phyloP scores from a whole-genome alignment of 1,140 invertebrate species.

The Leptinotarsa lineolata region DNA sequence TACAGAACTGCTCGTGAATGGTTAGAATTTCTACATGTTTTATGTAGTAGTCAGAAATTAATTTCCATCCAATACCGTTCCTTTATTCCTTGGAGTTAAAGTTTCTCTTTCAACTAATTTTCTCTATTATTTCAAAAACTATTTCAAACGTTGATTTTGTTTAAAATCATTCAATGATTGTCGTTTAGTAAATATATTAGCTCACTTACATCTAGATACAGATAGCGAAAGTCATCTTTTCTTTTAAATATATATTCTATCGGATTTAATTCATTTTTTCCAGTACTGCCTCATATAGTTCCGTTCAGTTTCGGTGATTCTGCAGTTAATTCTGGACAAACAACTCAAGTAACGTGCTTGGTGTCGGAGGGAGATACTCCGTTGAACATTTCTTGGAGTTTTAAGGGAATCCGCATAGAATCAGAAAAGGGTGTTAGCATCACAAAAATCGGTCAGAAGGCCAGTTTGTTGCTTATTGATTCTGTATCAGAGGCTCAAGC shows the following conservation, averaged over 20 bases:
- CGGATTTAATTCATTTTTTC: conserved; percentile 47
- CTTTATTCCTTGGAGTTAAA: too few relatives aligned
- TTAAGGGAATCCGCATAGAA: conserved; percentile 57
- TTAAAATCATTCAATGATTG: too few relatives aligned
- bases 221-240: too few relatives aligned
- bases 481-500: conserved; percentile 57
- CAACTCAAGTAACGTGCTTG: conserved; percentile 69
- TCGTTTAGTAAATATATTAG: too few relatives aligned
- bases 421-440: conserved; percentile 60
- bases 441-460: conserved; percentile 68
- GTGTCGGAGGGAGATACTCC: conserved; percentile 69
- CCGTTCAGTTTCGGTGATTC: conserved; percentile 66
- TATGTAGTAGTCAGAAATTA: too few relatives aligned
- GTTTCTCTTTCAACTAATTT: too few relatives aligned
- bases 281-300: conserved; percentile 65
- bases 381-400: conserved; percentile 65
- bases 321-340: conserved; percentile 72
- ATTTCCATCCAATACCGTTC: too few relatives aligned
- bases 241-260: background rate
- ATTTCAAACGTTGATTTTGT: too few relatives aligned
- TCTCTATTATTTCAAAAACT: too few relatives aligned
- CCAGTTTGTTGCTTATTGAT: conserved; percentile 74
- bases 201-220: too few relatives aligned
- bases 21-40: conserved; percentile 60
- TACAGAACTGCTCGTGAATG: conserved; percentile 68